phyloP scores from a whole-genome alignment of 2,113 vertebrate species.

The Tapirus terrestris region DNA sequence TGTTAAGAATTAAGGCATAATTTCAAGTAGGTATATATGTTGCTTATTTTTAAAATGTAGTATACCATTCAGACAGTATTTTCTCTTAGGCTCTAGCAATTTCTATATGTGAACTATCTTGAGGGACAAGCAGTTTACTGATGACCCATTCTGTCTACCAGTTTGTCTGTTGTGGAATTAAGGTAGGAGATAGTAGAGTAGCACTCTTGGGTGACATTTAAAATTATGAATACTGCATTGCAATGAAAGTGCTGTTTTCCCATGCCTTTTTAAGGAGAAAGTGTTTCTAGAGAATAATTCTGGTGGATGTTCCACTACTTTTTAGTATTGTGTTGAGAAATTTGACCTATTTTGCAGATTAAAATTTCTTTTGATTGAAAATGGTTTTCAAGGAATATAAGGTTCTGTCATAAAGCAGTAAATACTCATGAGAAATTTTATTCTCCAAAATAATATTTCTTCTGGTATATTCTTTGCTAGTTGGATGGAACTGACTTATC shows the following conservation, averaged over 20 bases:
- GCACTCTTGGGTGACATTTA: constrained; percentile 6
- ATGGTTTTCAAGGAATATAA: neutral
- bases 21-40: constrained; percentile 34
- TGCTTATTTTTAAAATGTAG: constrained; percentile 52
- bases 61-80: neutral
- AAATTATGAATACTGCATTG: neutral
- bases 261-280: constrained; percentile 1
- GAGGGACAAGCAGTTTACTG: constrained; percentile 37
- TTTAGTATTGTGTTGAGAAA: constrained; percentile 11
- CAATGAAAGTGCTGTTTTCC: neutral
- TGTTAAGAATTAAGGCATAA: constrained; percentile 46
- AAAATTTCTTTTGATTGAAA: constrained; percentile 19
- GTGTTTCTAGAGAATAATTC: neutral
- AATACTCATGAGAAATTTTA: constrained; percentile 17
- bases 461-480: neutral
- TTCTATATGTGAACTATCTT: neutral
- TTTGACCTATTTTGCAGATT: neutral
- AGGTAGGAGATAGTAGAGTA: constrained; percentile 20
- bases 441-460: constrained; percentile 41
- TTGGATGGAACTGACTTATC: constrained; percentile 13
- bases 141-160: neutral
- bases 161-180: constrained; percentile 27
- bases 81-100: neutral
- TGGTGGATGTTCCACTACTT: constrained; percentile 29
- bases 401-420: neutral